Evolutionary conservation across 2,888 invertebrate genomes (phyloP), one percentile per base, ranked within the genome.

Genomic region (Podotricha telesiphe): DNA sequence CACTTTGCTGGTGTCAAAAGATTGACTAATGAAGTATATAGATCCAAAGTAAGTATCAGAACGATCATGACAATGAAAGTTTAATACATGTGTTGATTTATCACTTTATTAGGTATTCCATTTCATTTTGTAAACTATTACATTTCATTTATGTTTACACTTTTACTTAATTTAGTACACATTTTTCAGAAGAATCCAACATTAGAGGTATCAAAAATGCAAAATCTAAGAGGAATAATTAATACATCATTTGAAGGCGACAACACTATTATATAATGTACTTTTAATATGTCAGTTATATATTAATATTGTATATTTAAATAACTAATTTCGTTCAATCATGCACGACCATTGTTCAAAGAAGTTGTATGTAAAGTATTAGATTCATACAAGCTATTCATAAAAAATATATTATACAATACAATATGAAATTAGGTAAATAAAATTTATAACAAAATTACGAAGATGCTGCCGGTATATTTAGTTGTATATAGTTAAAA

Each of bases 1-100:
- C 96, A 96, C 82, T 96, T 95, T 76, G 93, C 94, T 0, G 95
- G 96, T 0, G 82, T 93, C 34, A 91, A 87, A 56, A 94, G 88
- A 74, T 79, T 94, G 20, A 85, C 82, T 3, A 94, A 94, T 73
- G 78, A 86, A 68, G 92, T 94, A 3, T 86, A 86, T 61, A 83
- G 84, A 55, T 88, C 89, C 1, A 83, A 86, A 86, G 91, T 84
- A 47, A 45, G 67, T 53, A 40, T 42, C n/a, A 2, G 19, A 8
- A 28, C 2, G 0, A 34, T 20, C 17, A 58, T 28, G 15, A 15
- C n/a, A 13, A 13, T 13, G 42, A 13, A 0, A 1, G 11, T 11
- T 1, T 42, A 42, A 3, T 42, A 42, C 13, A 42, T 13, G 8
- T 10, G 10, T 37, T 4, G 13, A 42, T 42, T 37, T 37, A 37